A percentile compares a stretch with the other conserved stretches of the same genome.
These are phyloP conservation scores for Nannoperca obscura DNA, from an alignment of 2,797 vertebrate genomes.

Conservation along the genomic window DNA sequence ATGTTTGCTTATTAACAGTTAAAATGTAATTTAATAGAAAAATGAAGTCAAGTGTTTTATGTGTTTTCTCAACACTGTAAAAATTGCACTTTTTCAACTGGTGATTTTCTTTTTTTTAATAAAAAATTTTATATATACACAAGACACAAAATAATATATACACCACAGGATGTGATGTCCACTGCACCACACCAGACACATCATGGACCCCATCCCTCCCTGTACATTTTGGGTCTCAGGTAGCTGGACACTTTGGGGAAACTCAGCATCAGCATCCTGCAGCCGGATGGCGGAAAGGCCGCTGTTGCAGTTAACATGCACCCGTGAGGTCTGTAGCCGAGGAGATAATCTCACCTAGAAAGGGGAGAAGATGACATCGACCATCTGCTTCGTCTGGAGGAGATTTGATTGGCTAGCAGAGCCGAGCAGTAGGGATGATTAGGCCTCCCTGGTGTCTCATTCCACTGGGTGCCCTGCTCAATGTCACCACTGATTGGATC, in stretches of 20 bases:
- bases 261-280: conserved; percentile 40
- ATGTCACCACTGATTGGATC: conserved; percentile 83
- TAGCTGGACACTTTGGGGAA: conserved; percentile 30
- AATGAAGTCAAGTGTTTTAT: background rate
- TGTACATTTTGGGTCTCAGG: conserved; percentile 13
- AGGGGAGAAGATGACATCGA: conserved; percentile 74
- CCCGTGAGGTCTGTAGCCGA: conserved; percentile 40
- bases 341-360: conserved; percentile 76
- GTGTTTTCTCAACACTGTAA: background rate
- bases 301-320: conserved; percentile 40
- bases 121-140: too few species aligned
- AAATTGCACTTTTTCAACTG: background rate
- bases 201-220: background rate
- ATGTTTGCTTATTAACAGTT: conserved; percentile 4
- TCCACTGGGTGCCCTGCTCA: conserved; percentile 73
- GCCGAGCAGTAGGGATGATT: conserved; percentile 70
- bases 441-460: conserved; percentile 73
- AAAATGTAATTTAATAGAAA: conserved; percentile 1
- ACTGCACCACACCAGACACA: background rate
- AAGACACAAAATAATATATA: too few species aligned
- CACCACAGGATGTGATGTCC: background rate
- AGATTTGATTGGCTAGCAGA: conserved; percentile 73
- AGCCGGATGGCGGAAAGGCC: conserved; percentile 41
- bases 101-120: too few species aligned
- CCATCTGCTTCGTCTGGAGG: conserved; percentile 78